phyloP scores from a whole-genome alignment of 2,888 invertebrate genomes.

The Acanthosoma haemorrhoidale region DNA sequence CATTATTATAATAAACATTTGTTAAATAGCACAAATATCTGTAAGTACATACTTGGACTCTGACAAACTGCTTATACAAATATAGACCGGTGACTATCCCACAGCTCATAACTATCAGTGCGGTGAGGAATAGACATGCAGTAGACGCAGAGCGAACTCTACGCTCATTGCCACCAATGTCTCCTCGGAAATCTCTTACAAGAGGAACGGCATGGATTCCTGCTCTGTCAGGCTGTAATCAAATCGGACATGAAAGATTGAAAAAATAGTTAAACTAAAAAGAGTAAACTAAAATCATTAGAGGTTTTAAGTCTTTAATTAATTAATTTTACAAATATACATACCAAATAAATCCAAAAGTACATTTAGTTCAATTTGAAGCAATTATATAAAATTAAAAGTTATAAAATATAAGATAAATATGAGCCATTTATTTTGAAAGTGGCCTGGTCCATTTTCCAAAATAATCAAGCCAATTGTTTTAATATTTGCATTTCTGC shows the following conservation, averaged over 20 bases:
- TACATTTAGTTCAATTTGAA: too few species aligned
- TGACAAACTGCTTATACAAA: constrained; percentile 67
- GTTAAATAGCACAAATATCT: too few species aligned
- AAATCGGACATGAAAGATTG: constrained; percentile 40
- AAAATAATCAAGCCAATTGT: too few species aligned
- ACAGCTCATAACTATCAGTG: constrained; percentile 63
- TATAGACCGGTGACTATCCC: constrained; percentile 67
- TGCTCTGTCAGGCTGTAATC: constrained; percentile 40
- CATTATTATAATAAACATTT: too few species aligned
- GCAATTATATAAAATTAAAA: too few species aligned
- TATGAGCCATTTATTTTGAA: too few species aligned
- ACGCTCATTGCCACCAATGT: constrained; percentile 49
- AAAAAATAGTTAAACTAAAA: constrained; percentile 34
- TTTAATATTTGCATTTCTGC: too few species aligned
- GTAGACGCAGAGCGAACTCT: constrained; percentile 59
- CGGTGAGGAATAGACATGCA: constrained; percentile 62
- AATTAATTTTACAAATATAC: too few species aligned
- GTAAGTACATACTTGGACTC: constrained; percentile 47
- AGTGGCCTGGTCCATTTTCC: too few species aligned
- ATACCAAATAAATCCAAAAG: too few species aligned
- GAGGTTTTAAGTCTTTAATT: background rate
- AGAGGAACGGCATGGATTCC: constrained; percentile 20
- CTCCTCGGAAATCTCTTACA: constrained; percentile 42
- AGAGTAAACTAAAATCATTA: background rate
- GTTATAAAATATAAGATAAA: too few species aligned